Evolutionary conservation across 2,113 vertebrate species (phyloP).

Genomic region (Thamnaconus septentrionalis): DNA sequence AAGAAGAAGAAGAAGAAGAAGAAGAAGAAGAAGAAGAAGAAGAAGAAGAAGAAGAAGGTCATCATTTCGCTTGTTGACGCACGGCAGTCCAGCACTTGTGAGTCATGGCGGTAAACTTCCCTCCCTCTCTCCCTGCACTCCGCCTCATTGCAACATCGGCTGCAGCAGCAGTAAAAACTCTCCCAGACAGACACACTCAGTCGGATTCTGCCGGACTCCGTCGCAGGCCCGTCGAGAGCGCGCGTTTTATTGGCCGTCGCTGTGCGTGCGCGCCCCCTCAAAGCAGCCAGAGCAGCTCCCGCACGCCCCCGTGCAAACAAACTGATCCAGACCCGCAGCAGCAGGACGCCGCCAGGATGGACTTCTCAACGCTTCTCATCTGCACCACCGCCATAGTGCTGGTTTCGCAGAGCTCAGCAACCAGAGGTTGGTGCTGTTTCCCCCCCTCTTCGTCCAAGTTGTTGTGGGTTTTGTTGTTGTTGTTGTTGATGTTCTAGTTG

Average conservation of each 20-base stretch:
- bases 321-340: slow-evolving; percentile 4
- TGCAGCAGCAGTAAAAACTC: slow-evolving; percentile 24
- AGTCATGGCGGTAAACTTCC: slow-evolving; percentile 61
- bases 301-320: no score
- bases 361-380: slow-evolving; percentile 16
- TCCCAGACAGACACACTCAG: not conserved
- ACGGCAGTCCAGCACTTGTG: slow-evolving; percentile 15
- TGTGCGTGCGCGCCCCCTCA: no score
- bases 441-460: not conserved
- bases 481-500: not conserved
- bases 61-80: no score
- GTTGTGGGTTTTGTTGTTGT: not conserved
- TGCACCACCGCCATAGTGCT: slow-evolving; percentile 24
- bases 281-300: no score
- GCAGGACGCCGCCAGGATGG: slow-evolving; percentile 31
- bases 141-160: slow-evolving; percentile 3
- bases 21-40: no score
- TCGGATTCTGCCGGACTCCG: no score
- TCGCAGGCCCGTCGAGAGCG: no score
- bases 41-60: no score
- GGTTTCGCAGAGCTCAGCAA: slow-evolving; percentile 35
- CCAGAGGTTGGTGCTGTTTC: slow-evolving; percentile 38
- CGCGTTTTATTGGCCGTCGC: no score
- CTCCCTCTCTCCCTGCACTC: slow-evolving; percentile 17
- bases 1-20: no score